A percentile compares a stretch with the other conserved stretches of the same genome.
Conservation (phyloP, 2,797 vertebrate species). For the Pelochelys cantorii region DNA sequence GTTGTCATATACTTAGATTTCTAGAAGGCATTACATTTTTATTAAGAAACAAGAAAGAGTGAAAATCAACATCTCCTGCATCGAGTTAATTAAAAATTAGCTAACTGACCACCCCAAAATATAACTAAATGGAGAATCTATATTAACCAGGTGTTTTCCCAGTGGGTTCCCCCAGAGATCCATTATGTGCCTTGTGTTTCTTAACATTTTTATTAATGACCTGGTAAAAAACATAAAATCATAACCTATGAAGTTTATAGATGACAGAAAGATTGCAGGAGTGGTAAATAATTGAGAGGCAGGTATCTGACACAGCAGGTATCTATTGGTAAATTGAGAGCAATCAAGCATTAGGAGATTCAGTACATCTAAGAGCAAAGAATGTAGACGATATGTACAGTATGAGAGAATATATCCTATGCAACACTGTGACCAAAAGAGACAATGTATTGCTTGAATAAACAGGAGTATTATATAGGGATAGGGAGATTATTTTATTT, state of each 20-base stretch:
- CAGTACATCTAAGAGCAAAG: not conserved
- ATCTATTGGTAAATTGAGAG: not conserved
- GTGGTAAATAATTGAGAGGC: not conserved
- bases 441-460: not conserved
- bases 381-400: not conserved
- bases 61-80: not conserved
- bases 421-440: not conserved
- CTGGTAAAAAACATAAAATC: slow-evolving; percentile 14
- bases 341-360: not conserved
- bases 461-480: rapidly evolving
- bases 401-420: not conserved
- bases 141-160: not conserved
- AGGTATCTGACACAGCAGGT: not conserved
- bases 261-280: not conserved
- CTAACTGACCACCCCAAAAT: not conserved
- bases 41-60: not conserved
- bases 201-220: not conserved
- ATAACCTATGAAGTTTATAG: not conserved
- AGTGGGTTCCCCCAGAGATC: not conserved
- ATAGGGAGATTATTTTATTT: not conserved
- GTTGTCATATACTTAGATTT: slow-evolving; percentile 10
- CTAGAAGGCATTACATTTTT: slow-evolving; percentile 23
- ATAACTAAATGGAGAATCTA: not conserved
- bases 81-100: not conserved
- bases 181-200: not conserved